Evolutionary conservation across 64 coral and sea anemone genomes (phyloP).

Genomic region (Acropora yongei): DNA sequence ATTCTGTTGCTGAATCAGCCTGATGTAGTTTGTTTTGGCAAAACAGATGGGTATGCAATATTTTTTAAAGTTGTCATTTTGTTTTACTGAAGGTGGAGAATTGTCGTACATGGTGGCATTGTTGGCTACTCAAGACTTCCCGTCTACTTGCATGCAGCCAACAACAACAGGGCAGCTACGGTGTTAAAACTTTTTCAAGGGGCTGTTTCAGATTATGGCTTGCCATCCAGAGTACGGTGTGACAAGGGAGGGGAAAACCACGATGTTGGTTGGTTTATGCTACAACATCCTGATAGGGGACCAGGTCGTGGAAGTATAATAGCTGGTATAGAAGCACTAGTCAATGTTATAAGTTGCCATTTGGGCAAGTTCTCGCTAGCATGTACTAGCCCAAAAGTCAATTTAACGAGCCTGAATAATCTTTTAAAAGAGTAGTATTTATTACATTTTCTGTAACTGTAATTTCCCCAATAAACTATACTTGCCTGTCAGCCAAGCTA

Average conservation of each 20-base stretch:
- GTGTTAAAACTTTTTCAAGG: background rate
- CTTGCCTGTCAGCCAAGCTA: too few species aligned
- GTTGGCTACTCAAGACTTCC: background rate
- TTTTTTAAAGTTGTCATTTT: background rate
- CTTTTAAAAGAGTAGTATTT: too few species aligned
- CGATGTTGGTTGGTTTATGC: conserved; percentile 20
- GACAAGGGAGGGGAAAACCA: conserved; percentile 57
- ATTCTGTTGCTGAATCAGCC: too few species aligned
- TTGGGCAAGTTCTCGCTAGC: too few species aligned
- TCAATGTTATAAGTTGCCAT: too few species aligned
- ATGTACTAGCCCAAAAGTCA: too few species aligned
- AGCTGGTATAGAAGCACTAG: background rate
- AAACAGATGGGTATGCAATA: background rate
- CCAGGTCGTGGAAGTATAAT: conserved; percentile 54
- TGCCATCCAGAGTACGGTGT: conserved; percentile 12
- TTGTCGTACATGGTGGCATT: background rate
- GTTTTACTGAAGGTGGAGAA: background rate
- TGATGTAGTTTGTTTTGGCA: background rate
- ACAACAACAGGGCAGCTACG: conserved; percentile 47
- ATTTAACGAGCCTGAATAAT: too few species aligned
- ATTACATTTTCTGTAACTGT: too few species aligned
- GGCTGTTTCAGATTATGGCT: conserved; percentile 32
- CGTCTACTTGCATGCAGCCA: background rate
- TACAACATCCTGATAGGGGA: conserved; percentile 39
- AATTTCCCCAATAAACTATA: too few species aligned